Evolutionary conservation across 2,888 invertebrate genomes (phyloP), one percentile per base, ranked within the genome.

Genomic region (Torymus aiolomorphi): DNA sequence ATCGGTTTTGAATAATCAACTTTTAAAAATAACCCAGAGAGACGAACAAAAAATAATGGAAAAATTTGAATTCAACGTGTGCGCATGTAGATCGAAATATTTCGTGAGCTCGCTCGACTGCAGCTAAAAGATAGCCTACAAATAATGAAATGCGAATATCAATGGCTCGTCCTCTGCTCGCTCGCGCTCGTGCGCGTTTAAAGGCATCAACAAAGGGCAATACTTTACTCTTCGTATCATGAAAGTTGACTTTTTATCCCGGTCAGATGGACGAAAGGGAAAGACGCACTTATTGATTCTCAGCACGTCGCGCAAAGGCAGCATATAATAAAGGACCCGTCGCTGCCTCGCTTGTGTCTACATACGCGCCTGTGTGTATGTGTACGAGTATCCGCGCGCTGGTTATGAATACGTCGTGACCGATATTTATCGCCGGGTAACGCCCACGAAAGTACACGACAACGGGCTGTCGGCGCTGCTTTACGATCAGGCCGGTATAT

Each of bases 401-500:
- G 42, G 42, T 76, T 82, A 81, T 82, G 80, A 80, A 81, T 81
- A 82, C 77, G 75, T 78, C 80, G 80, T 75, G 83, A 81, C 83
- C 84, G 84, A 86, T 86, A 87, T 87, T 88, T 86, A 86, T 86
- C 85, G 80, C 81, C 59, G 73, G 80, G 81, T 81, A 82, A 85
- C 87, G 86, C 85, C 87, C 86, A 87, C 88, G 85, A 87, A 87
- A 87, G 85, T 86, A 83, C 82, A 81, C 84, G 84, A 86, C 84
- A 84, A 83, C 84, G 80, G 81, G 84, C 85, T 87, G 88, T 86
- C 87, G 86, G 82, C 87, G 86, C 78, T 85, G 85, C 85, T 88
- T 87, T 87, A 86, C 86, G 86, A 86, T 87, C 86, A 86, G 42
- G 8, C 86, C 85, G 85, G 85, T 85, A 86, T 85, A 85, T 83